These are phyloP conservation scores for Thamnophis elegans DNA, from an alignment of 2,797 vertebrate genomes.

Conservation along the genomic window DNA sequence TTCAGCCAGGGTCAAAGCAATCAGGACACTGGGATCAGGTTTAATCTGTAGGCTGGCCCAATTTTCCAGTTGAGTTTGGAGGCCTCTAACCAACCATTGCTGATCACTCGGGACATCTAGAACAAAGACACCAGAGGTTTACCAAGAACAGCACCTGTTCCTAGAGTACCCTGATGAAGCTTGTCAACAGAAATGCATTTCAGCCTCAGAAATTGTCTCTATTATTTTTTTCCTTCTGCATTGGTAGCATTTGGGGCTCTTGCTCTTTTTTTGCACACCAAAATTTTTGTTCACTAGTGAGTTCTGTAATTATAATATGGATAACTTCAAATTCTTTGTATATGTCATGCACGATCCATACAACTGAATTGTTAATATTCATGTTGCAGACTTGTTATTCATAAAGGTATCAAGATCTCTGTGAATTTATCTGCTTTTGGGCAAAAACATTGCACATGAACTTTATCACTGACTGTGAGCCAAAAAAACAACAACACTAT, in stretches of 20 bases:
- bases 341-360: background rate
- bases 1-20: conserved; percentile 69
- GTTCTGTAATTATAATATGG: background rate
- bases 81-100: conserved; percentile 39
- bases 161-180: background rate
- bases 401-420: background rate
- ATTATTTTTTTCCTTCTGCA: background rate
- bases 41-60: accelerated
- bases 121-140: background rate
- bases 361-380: background rate
- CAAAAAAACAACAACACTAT: background rate
- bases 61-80: conserved; percentile 52
- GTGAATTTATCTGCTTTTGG: background rate
- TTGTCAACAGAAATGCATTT: background rate
- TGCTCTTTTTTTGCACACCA: background rate
- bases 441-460: background rate
- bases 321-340: background rate
- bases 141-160: background rate
- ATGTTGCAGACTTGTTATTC: background rate
- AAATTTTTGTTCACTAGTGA: background rate
- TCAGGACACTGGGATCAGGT: conserved; percentile 68
- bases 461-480: background rate
- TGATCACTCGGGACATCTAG: conserved; percentile 54
- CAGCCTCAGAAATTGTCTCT: background rate
- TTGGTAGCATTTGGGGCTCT: background rate